phyloP scores from a whole-genome alignment of 2,113 vertebrate species.

The Onychostoma macrolepis region DNA sequence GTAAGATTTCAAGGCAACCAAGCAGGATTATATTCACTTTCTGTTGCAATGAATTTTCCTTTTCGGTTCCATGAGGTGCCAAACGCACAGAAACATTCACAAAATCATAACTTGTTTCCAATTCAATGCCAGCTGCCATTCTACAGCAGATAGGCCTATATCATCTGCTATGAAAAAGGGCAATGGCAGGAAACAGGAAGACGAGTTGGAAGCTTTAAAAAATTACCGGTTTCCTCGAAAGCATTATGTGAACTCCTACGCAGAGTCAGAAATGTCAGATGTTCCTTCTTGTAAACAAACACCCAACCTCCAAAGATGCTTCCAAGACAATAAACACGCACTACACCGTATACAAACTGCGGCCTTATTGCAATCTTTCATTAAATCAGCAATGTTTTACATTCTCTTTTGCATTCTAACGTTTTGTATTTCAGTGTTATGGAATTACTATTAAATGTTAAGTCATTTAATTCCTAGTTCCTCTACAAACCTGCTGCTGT shows the following conservation, averaged over 20 bases:
- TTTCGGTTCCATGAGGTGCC: background rate
- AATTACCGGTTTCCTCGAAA: slow-evolving; percentile 35
- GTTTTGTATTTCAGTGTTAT: background rate
- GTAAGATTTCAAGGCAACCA: slow-evolving; percentile 2
- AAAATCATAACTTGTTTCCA: slow-evolving; percentile 35
- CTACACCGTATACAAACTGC: background rate
- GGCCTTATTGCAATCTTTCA: background rate
- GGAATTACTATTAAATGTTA: slow-evolving; percentile 23
- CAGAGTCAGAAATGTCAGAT: slow-evolving; percentile 44
- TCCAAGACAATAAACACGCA: background rate
- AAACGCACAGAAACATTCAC: background rate
- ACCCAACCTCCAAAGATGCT: background rate
- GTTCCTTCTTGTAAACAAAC: slow-evolving; percentile 42
- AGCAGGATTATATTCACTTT: background rate
- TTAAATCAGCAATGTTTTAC: background rate
- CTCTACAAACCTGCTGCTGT: slow-evolving; percentile 28
- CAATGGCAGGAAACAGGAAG: slow-evolving; percentile 11
- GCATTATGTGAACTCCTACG: slow-evolving; percentile 35
- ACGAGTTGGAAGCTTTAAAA: background rate
- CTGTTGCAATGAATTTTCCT: background rate
- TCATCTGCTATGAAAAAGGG: slow-evolving; percentile 15
- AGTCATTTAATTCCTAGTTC: slow-evolving; percentile 23
- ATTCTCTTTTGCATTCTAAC: background rate
- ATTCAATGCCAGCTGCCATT: slow-evolving; percentile 17
- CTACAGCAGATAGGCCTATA: slow-evolving; percentile 15